Evolutionary conservation across 2,113 vertebrate genomes (phyloP).

Genomic region (Ailurus styani): DNA sequence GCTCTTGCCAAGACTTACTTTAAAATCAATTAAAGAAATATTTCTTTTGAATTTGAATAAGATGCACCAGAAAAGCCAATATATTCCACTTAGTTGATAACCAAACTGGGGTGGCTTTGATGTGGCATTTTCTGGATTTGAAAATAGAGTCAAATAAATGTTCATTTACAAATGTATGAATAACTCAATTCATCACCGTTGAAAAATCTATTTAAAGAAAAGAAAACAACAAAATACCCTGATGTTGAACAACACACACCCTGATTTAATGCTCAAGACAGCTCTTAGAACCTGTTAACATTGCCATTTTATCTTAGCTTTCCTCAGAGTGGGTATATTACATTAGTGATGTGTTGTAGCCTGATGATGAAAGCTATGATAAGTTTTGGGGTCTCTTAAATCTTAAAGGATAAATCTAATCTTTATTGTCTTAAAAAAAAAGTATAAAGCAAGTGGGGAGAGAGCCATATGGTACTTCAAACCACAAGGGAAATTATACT

Average conservation of each 20-base stretch:
- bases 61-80: neutral
- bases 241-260: neutral
- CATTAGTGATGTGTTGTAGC: neutral
- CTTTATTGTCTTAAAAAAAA: constrained; percentile 47
- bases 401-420: constrained; percentile 58
- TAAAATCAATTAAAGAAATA: neutral
- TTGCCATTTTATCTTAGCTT: neutral
- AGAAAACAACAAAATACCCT: neutral
- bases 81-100: neutral
- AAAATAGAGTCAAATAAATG: neutral
- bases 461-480: constrained; percentile 63
- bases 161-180: constrained; percentile 33
- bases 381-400: constrained; percentile 27
- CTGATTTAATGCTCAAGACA: constrained; percentile 43
- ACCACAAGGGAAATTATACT: constrained; percentile 75
- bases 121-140: constrained; percentile 31
- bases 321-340: neutral
- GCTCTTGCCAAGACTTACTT: neutral
- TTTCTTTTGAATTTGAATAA: neutral
- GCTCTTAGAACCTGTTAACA: constrained; percentile 23
- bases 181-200: constrained; percentile 4
- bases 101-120: neutral
- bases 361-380: constrained; percentile 27
- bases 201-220: constrained; percentile 24
- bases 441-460: constrained; percentile 25